Evolutionary conservation across 2,888 invertebrate genomes (phyloP).

Genomic region (Parnassius mnemosyne): DNA sequence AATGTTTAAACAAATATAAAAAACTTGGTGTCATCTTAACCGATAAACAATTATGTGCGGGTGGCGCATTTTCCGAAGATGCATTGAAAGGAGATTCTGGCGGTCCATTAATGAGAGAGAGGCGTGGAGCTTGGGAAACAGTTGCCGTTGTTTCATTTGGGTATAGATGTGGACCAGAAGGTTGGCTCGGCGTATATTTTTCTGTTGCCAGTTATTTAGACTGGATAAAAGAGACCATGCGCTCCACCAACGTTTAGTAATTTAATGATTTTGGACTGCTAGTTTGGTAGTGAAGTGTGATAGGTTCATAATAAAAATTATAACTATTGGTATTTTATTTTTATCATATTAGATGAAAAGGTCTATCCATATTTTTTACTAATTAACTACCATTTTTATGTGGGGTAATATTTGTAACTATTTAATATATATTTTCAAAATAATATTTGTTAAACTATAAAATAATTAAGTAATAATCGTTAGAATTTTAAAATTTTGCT

Average conservation of each 20-base stretch:
- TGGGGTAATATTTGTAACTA: no score
- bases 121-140: slow-evolving; percentile 76
- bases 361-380: no score
- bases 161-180: slow-evolving; percentile 82
- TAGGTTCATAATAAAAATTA: no score
- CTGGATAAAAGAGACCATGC: slow-evolving; percentile 79
- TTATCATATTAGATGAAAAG: no score
- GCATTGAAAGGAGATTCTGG: slow-evolving; percentile 89
- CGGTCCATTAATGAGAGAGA: slow-evolving; percentile 85
- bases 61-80: slow-evolving; percentile 84
- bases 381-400: no score
- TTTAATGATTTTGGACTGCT: background rate
- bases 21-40: slow-evolving; percentile 70
- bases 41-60: slow-evolving; percentile 84
- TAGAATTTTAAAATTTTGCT: no score
- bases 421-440: no score
- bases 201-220: slow-evolving; percentile 80
- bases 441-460: no score
- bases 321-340: no score
- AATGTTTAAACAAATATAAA: slow-evolving; percentile 77
- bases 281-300: no score
- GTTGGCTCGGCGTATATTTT: slow-evolving; percentile 85
- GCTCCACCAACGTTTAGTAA: slow-evolving; percentile 48
- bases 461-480: no score
- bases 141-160: slow-evolving; percentile 86